A percentile compares a stretch with the other conserved stretches of the same genome.
These are phyloP conservation scores for Nyleta sp. DNA, from an alignment of 2,888 invertebrate genomes.

Conservation along the genomic window DNA sequence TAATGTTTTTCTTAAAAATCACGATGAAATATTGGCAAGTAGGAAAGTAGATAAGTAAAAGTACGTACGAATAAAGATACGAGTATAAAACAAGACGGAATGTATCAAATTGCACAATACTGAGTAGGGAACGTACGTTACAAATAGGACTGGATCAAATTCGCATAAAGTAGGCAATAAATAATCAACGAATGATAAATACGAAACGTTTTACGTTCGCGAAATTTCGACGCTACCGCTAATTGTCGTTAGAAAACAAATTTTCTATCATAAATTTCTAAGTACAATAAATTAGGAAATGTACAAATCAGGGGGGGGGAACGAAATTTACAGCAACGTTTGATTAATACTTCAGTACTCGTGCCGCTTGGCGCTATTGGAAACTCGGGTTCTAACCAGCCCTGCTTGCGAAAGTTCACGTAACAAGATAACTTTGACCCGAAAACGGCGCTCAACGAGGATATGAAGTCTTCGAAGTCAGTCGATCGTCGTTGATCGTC, in stretches of 20 bases:
- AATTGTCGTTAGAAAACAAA: conserved; percentile 37
- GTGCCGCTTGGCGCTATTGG: conserved; percentile 33
- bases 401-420: conserved; percentile 50
- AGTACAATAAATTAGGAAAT: conserved; percentile 46
- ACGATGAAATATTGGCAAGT: conserved; percentile 75
- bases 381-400: conserved; percentile 50
- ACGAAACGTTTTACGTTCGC: conserved; percentile 31
- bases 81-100: conserved; percentile 73
- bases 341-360: conserved; percentile 44
- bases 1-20: conserved; percentile 71
- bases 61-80: conserved; percentile 65
- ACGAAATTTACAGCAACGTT: conserved; percentile 41
- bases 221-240: conserved; percentile 43
- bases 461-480: conserved; percentile 32
- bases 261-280: conserved; percentile 28
- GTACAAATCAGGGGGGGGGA: conserved; percentile 19
- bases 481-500: conserved; percentile 41
- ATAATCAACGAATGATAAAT: conserved; percentile 75
- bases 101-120: conserved; percentile 81
- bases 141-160: conserved; percentile 70
- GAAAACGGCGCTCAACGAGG: conserved; percentile 40
- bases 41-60: conserved; percentile 69
- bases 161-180: conserved; percentile 77
- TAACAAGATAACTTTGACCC: conserved; percentile 40
- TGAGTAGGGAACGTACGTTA: conserved; percentile 75